A percentile compares a stretch with the other conserved stretches of the same genome.
Conservation (phyloP, 2,113 vertebrate species). For the Cyphomyrus discorhynchus region DNA sequence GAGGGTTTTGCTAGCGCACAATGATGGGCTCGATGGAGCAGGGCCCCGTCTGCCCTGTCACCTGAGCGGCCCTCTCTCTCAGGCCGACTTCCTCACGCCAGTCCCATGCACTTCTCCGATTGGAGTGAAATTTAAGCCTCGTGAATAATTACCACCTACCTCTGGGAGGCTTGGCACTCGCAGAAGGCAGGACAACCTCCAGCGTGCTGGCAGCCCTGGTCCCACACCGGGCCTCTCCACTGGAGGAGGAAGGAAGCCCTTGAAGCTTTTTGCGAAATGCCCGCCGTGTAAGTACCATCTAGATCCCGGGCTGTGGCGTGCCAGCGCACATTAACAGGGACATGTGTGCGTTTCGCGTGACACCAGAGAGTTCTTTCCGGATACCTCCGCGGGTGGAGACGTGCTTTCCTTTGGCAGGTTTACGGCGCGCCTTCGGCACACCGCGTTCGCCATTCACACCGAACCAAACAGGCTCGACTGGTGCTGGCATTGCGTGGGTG, state of each 20-base stretch:
- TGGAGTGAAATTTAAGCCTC: slow-evolving; percentile 22
- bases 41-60: not conserved
- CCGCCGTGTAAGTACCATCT: not conserved
- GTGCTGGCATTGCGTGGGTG: slow-evolving; percentile 34
- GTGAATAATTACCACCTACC: slow-evolving; percentile 10
- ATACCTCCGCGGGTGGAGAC: not conserved
- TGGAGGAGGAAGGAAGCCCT: not conserved
- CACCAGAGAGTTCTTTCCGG: not conserved
- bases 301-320: too few relatives aligned
- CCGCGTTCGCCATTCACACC: not conserved
- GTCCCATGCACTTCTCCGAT: slow-evolving; percentile 14
- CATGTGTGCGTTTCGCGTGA: not conserved
- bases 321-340: not conserved
- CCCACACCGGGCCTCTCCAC: not conserved
- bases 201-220: not conserved
- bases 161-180: not conserved
- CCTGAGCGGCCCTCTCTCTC: not conserved
- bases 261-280: slow-evolving; percentile 4
- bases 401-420: not conserved
- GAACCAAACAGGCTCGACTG: not conserved
- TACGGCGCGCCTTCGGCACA: not conserved
- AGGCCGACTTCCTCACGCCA: not conserved
- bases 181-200: not conserved
- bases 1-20: not conserved
- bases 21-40: not conserved